phyloP scores from a whole-genome alignment of 2,113 vertebrate species.

The Eleginops maclovinus region DNA sequence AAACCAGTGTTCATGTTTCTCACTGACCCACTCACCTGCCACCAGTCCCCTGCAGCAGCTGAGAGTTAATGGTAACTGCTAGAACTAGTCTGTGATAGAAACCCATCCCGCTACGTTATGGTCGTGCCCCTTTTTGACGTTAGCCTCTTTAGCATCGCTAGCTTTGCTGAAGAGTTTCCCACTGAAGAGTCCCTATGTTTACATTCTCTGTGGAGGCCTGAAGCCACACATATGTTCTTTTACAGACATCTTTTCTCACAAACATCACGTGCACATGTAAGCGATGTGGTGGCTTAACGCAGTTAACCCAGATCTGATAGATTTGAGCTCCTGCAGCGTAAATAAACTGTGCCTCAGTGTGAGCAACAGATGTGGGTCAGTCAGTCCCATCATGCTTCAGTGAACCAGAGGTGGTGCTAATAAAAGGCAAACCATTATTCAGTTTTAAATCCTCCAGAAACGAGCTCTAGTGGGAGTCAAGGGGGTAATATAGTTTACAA shows the following conservation, averaged over 20 bases:
- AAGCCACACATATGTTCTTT: too few relatives aligned
- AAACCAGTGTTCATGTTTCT: slow-evolving; percentile 3
- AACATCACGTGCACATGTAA: slow-evolving; percentile 24
- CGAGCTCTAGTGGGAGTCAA: background rate
- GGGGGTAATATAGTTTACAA: background rate
- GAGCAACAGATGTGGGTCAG: slow-evolving; percentile 55
- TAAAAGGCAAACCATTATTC: background rate
- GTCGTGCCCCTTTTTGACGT: too few relatives aligned
- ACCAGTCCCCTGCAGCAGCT: slow-evolving; percentile 28
- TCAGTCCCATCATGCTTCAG: slow-evolving; percentile 28
- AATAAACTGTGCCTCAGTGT: background rate
- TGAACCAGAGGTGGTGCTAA: slow-evolving; percentile 8
- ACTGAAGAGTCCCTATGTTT: too few relatives aligned
- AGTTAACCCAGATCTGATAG: slow-evolving; percentile 43
- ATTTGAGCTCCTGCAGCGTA: slow-evolving; percentile 17
- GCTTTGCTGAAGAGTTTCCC: too few relatives aligned
- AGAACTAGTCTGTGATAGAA: too few relatives aligned
- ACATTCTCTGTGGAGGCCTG: too few relatives aligned
- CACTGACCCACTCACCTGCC: slow-evolving; percentile 30
- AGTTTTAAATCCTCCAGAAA: background rate
- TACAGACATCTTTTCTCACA: too few relatives aligned
- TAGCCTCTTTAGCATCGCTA: too few relatives aligned
- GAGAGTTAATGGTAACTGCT: slow-evolving; percentile 29
- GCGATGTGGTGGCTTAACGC: slow-evolving; percentile 22
- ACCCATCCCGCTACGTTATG: too few relatives aligned